These are phyloP conservation scores for Drosophila orosa DNA, from an alignment of 1,140 invertebrate species.

Conservation along the genomic window DNA sequence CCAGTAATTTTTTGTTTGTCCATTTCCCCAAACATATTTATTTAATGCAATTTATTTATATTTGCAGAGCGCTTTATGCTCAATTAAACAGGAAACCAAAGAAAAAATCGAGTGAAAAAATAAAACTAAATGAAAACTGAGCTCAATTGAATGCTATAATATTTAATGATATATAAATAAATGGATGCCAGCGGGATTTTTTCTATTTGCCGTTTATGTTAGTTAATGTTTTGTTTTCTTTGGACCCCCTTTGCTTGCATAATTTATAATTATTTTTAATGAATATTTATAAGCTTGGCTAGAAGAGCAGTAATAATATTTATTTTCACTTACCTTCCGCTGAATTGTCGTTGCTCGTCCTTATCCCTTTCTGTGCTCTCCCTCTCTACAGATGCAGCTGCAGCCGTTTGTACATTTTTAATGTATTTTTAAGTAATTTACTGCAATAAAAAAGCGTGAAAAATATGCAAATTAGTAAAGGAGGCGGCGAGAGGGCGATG, in stretches of 20 bases:
- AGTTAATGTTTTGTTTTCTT: not conserved
- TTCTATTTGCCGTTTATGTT: not conserved
- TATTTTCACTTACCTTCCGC: conserved; percentile 63
- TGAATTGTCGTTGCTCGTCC: conserved; percentile 19
- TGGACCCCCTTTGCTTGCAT: conserved; percentile 8
- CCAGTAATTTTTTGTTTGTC: conserved; percentile 21
- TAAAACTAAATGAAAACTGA: conserved; percentile 15
- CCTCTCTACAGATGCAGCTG: conserved; percentile 39
- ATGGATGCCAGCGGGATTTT: conserved; percentile 10
- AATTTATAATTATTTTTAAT: conserved; percentile 52
- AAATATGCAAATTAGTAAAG: conserved; percentile 68
- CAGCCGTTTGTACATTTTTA: conserved; percentile 68
- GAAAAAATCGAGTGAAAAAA: conserved; percentile 3
- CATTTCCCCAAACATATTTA: conserved; percentile 33
- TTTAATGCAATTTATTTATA: conserved; percentile 57
- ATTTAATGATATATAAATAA: conserved; percentile 46
- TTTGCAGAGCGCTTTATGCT: conserved; percentile 41
- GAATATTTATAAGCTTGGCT: conserved; percentile 51
- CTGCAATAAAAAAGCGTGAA: conserved; percentile 68
- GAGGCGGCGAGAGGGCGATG: not conserved
- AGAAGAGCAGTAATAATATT: conserved; percentile 46
- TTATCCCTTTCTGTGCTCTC: conserved; percentile 20
- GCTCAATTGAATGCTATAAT: conserved; percentile 7
- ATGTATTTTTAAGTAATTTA: conserved; percentile 77
- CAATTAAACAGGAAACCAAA: conserved; percentile 39